These are phyloP conservation scores for Hyposoter didymator DNA, from an alignment of 2,888 invertebrate genomes.

Conservation along the genomic window DNA sequence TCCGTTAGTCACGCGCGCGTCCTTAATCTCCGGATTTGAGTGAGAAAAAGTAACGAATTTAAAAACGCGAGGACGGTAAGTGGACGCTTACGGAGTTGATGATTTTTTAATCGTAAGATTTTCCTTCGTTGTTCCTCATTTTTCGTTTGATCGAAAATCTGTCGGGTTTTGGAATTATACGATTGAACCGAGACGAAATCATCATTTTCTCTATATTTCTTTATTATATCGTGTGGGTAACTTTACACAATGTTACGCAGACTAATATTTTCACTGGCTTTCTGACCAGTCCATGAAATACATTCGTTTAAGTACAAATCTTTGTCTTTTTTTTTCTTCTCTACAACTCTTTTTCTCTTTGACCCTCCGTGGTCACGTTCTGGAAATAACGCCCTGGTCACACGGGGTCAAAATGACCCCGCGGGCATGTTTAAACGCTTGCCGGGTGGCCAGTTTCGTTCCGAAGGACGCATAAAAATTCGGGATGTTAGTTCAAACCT, in stretches of 20 bases:
- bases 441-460: too few relatives aligned
- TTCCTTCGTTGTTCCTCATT: not conserved
- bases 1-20: conserved; percentile 22
- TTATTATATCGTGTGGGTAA: conserved; percentile 61
- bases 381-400: too few relatives aligned
- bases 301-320: conserved; percentile 49
- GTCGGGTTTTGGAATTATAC: not conserved
- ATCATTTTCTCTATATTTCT: conserved; percentile 59
- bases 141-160: conserved; percentile 39
- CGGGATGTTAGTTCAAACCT: too few relatives aligned
- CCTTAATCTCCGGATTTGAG: conserved; percentile 15
- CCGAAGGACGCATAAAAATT: too few relatives aligned
- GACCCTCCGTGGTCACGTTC: not conserved
- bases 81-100: conserved; percentile 43
- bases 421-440: too few relatives aligned
- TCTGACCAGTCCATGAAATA: conserved; percentile 45
- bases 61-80: conserved; percentile 43
- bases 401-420: too few relatives aligned
- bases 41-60: conserved; percentile 4
- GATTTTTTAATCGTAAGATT: not conserved
- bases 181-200: not conserved
- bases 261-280: conserved; percentile 29
- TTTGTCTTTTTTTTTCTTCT: conserved; percentile 13
- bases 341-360: not conserved
- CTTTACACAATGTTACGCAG: conserved; percentile 54